These are phyloP conservation scores for Galbula dea DNA, from an alignment of 2,113 vertebrate genomes.

Conservation along the genomic window DNA sequence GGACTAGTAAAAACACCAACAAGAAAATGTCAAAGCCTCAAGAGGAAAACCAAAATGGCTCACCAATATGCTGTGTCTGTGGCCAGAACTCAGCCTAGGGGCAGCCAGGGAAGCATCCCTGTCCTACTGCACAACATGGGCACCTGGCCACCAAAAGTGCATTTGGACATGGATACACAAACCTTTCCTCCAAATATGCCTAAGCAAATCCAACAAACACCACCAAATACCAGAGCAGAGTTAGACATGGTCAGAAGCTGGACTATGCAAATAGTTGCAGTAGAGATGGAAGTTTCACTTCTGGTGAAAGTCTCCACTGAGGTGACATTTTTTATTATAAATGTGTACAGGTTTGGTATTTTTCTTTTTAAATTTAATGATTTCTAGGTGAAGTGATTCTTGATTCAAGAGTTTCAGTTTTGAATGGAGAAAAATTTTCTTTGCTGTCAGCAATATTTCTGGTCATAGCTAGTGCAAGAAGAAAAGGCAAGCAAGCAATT, in stretches of 20 bases:
- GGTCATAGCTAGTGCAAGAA: not conserved
- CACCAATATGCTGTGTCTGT: not conserved
- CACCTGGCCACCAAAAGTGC: not conserved
- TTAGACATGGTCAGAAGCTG: not conserved
- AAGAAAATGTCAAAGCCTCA: not conserved
- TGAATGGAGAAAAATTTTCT: not conserved
- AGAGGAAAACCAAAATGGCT: not conserved
- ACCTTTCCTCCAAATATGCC: not conserved
- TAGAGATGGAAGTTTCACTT: not conserved
- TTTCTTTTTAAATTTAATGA: not conserved
- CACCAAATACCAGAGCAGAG: not conserved
- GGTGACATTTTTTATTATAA: not conserved
- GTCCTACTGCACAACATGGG: accelerated
- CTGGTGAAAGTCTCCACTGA: not conserved
- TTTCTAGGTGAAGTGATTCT: not conserved
- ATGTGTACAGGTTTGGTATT: not conserved
- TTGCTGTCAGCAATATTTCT: not conserved
- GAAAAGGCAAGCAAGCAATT: not conserved
- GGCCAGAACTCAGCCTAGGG: not conserved
- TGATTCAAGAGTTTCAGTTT: not conserved
- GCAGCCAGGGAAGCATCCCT: not conserved
- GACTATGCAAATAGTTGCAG: not conserved
- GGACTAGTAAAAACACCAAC: not conserved
- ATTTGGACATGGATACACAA: not conserved
- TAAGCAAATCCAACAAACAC: not conserved